phyloP scores from a whole-genome alignment of 1,140 invertebrate species.

The Chironomus striatipennis region DNA sequence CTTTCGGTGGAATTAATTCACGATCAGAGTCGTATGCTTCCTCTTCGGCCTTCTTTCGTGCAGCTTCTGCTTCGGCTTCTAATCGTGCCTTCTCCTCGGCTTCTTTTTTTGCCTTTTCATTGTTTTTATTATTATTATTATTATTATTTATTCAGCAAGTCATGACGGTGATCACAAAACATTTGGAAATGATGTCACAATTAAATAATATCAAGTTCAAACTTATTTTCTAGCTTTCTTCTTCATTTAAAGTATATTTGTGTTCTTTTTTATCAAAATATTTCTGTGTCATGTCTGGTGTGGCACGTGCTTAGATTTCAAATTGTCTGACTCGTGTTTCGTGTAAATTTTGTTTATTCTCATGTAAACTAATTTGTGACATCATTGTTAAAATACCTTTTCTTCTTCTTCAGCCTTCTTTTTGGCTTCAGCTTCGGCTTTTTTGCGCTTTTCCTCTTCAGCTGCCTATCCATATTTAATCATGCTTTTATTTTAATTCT shows the following conservation, averaged over 20 bases:
- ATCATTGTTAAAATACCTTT: constrained; percentile 25
- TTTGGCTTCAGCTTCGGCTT: constrained; percentile 24
- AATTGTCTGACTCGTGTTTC: not conserved
- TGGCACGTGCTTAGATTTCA: not conserved
- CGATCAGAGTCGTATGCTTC: constrained; percentile 25
- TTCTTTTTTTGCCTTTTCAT: constrained; percentile 34
- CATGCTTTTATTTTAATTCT: not conserved
- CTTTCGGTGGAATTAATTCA: constrained; percentile 21
- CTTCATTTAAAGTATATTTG: not conserved
- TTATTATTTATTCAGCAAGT: not conserved
- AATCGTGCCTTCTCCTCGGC: constrained; percentile 36
- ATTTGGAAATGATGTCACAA: not conserved
- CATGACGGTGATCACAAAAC: not conserved
- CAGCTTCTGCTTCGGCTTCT: constrained; percentile 31
- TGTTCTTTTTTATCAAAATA: not conserved
- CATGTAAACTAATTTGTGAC: not conserved
- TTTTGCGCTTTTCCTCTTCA: constrained; percentile 25
- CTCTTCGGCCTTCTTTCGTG: constrained; percentile 27
- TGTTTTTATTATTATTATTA: not conserved
- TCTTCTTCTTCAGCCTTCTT: constrained; percentile 27
- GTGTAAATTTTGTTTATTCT: constrained; percentile 5
- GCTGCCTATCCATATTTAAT: constrained; percentile 20
- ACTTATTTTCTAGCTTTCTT: no score
- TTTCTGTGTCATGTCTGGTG: not conserved
- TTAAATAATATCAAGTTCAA: not conserved